These are phyloP conservation scores for Channa argus DNA, from an alignment of 2,113 vertebrate genomes.

Conservation along the genomic window DNA sequence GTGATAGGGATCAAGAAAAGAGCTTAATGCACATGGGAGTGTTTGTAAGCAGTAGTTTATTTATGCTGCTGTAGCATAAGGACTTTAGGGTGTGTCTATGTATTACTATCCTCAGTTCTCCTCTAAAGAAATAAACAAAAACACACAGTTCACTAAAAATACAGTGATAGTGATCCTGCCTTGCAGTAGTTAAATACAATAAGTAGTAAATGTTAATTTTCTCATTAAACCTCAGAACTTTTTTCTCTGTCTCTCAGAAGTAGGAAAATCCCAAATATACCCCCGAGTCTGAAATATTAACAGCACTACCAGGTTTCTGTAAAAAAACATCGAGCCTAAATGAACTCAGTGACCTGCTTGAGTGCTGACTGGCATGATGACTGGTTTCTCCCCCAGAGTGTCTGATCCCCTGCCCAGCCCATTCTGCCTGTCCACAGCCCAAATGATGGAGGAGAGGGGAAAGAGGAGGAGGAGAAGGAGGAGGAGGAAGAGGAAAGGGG, in stretches of 20 bases:
- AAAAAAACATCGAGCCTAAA: conserved; percentile 2
- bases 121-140: neutral
- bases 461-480: conserved; percentile 17
- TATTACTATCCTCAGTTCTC: neutral
- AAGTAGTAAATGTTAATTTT: neutral
- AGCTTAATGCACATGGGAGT: conserved; percentile 32
- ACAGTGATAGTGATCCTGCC: no score
- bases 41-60: neutral
- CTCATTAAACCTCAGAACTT: neutral
- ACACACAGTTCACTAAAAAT: no score
- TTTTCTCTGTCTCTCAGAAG: neutral
- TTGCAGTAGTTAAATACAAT: neutral
- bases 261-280: neutral
- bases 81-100: neutral
- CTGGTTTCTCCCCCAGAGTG: conserved; percentile 26
- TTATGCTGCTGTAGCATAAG: neutral
- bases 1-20: conserved; percentile 41
- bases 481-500: conserved; percentile 37
- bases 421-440: conserved; percentile 49
- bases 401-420: conserved; percentile 69
- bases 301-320: neutral
- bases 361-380: conserved; percentile 45
- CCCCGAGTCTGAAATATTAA: neutral
- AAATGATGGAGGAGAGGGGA: conserved; percentile 31
- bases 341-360: conserved; percentile 62